phyloP scores from a whole-genome alignment of 1,140 invertebrate species.

The Pogonomyrmex californicus region DNA sequence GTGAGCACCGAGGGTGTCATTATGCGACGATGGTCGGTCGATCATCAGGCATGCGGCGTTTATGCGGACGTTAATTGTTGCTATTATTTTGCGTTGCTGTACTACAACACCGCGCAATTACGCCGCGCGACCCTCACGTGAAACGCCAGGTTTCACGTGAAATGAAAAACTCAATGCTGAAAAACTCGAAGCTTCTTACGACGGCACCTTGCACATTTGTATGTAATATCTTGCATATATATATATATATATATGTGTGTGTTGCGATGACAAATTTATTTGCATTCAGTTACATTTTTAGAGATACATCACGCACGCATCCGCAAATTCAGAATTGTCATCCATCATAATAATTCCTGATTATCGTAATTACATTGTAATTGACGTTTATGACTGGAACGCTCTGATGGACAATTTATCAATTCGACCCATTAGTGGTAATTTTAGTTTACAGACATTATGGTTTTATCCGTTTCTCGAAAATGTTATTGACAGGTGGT shows the following conservation, averaged over 20 bases:
- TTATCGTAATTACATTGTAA: slow-evolving; percentile 40
- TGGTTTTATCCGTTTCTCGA: slow-evolving; percentile 3
- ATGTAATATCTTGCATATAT: not conserved
- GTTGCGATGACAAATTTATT: not conserved
- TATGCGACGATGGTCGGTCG: slow-evolving; percentile 45
- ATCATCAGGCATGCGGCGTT: slow-evolving; percentile 49
- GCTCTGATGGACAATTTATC: slow-evolving; percentile 45
- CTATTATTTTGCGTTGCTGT: slow-evolving; percentile 33
- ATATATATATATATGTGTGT: too few relatives aligned
- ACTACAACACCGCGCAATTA: not conserved
- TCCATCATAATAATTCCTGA: slow-evolving; percentile 18
- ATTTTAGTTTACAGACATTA: slow-evolving; percentile 1
- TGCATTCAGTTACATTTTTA: not conserved
- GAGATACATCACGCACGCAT: not conserved
- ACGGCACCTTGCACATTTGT: not conserved
- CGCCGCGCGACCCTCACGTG: not conserved
- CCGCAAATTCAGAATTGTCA: slow-evolving; percentile 18
- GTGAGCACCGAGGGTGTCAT: slow-evolving; percentile 57
- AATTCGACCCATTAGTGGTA: slow-evolving; percentile 33
- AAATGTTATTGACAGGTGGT: slow-evolving; percentile 18
- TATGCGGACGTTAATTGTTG: slow-evolving; percentile 58
- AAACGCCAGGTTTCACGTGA: not conserved
- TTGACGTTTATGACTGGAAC: slow-evolving; percentile 15
- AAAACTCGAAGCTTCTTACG: too few relatives aligned
- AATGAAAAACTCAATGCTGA: not conserved